phyloP scores from a whole-genome alignment of 1,140 invertebrate species.

The Drosophila ogumai region DNA sequence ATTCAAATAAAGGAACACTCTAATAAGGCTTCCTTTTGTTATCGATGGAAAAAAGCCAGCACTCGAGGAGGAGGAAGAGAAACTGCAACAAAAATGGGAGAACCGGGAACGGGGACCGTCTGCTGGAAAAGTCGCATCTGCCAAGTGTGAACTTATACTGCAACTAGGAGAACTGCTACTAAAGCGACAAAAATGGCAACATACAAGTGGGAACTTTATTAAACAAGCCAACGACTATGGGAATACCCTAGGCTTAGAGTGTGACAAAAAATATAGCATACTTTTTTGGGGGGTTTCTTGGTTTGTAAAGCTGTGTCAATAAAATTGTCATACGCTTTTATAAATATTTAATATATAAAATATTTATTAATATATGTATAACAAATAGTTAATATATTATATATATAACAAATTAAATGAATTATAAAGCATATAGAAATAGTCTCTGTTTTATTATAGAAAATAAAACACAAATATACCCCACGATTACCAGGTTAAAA shows the following conservation, averaged over 20 bases:
- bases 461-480: not conserved
- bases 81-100: not conserved
- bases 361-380: no score
- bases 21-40: constrained; percentile 77
- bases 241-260: not conserved
- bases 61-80: not conserved
- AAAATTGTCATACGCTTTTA: not conserved
- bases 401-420: not conserved
- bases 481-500: not conserved
- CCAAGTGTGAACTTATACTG: constrained; percentile 38
- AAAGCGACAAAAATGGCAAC: constrained; percentile 28
- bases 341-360: no score
- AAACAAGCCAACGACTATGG: not conserved
- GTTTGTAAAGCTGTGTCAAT: not conserved
- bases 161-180: constrained; percentile 7
- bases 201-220: constrained; percentile 1
- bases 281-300: not conserved
- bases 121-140: constrained; percentile 37
- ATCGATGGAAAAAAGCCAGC: constrained; percentile 49
- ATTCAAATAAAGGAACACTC: constrained; percentile 79
- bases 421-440: not conserved
- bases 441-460: not conserved
- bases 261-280: no score
- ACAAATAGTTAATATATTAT: no score
- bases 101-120: constrained; percentile 2